Base-by-base conservation (phyloP, 1,140 invertebrate species). In the Neelides sp. region DNA sequence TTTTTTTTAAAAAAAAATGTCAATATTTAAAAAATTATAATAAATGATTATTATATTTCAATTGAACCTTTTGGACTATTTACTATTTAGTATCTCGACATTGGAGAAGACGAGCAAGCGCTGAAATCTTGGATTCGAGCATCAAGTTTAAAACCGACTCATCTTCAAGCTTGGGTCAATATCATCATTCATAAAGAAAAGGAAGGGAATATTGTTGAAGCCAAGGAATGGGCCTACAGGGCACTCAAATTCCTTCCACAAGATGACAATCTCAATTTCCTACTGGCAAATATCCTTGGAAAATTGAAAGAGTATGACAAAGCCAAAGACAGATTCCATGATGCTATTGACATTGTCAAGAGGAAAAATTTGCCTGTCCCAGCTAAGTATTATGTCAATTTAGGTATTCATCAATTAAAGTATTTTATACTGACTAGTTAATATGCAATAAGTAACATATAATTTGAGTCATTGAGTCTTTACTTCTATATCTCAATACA, bases 121-220 rank as follows among this genome's bases (percentile, higher is more conserved):
- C 64, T 79, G 22, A 66, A 66, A 44, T 76, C 80, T 47, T 96
- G 87, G 86, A 74, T 76, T 57, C 79, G 82, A 64, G 86, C 91
- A 2, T 86, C 85, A 1, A 65, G 69, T 36, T 71, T 84, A 44
- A 83, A 84, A 65, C 79, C 80, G 0, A 78, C 72, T 0, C 88
- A 94, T 66, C 70, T 74, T 7, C 78, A 82, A 54, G 83, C 91
- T 13, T 96, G 92, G 92, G 86, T 80, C 40, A 97, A 96, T 66
- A 79, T 87, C 63, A 71, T 95, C 15, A 79, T 92, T 8, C 72
- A 95, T 55, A 66, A 92, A 27, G 89, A 95, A 66, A 87, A 88
- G 64, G 73, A 83, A 56, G 79, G 81, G 75, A 71, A 67, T 55
- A 70, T 75, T n/a, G 69, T 79, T 7, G 71, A 78, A 65, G 87